These are phyloP conservation scores for Ariopsis seemanni DNA, from an alignment of 2,113 vertebrate genomes.

Conservation along the genomic window DNA sequence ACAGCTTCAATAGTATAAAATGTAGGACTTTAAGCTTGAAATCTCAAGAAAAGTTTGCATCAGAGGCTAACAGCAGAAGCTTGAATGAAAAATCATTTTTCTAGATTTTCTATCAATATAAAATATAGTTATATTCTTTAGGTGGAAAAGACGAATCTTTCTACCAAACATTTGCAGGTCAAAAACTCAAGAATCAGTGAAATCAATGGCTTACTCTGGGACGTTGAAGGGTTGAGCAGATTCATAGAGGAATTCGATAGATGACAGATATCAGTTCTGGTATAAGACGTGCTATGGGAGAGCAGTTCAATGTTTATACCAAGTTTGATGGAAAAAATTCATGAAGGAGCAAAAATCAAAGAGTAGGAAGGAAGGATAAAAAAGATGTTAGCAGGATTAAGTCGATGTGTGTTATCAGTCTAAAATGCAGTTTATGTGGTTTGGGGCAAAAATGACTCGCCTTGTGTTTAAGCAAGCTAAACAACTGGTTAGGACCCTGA, in stretches of 20 bases:
- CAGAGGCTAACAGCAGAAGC: background rate
- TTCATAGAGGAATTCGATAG: constrained; percentile 13
- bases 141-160: background rate
- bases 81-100: background rate
- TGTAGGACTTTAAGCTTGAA: background rate
- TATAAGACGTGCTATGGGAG: background rate
- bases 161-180: background rate
- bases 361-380: background rate
- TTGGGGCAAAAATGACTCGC: background rate
- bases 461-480: background rate
- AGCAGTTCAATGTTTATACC: background rate
- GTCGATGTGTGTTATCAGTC: too few relatives aligned
- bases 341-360: background rate
- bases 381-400: background rate
- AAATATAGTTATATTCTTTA: background rate
- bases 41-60: background rate
- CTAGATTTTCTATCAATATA: background rate
- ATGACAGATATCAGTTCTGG: constrained; percentile 11
- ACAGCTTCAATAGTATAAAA: background rate
- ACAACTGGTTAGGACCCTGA: background rate
- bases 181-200: background rate
- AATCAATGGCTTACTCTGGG: background rate
- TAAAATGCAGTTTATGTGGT: background rate
- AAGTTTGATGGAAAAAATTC: background rate
- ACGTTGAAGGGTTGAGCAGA: background rate